These are phyloP conservation scores for Neostethus bicornis DNA, from an alignment of 2,797 vertebrate species.

Conservation along the genomic window DNA sequence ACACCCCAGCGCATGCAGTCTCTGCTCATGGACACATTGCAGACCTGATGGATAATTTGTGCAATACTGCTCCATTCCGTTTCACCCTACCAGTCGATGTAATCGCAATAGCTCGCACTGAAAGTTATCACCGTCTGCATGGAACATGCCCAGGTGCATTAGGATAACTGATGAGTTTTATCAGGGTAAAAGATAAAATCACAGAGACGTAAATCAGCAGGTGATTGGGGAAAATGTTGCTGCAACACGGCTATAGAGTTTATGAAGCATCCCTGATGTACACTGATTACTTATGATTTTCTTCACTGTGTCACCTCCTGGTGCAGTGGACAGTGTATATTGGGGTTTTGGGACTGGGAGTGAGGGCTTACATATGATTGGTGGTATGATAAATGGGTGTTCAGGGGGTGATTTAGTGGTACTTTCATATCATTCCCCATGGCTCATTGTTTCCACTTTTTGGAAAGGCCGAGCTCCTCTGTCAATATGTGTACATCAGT, in stretches of 20 bases:
- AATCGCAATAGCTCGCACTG: constrained; percentile 32
- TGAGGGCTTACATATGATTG: constrained; percentile 50
- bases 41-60: constrained; percentile 59
- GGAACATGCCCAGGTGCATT: constrained; percentile 72
- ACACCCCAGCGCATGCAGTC: constrained; percentile 56
- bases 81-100: constrained; percentile 44
- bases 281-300: constrained; percentile 72
- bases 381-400: constrained; percentile 59
- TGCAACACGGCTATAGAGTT: constrained; percentile 59
- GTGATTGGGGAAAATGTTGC: constrained; percentile 67
- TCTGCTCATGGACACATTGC: constrained; percentile 35
- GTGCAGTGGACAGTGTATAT: constrained; percentile 39
- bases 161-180: constrained; percentile 75
- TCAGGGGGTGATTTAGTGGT: constrained; percentile 36
- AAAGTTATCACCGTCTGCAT: constrained; percentile 46
- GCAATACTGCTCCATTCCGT: constrained; percentile 46
- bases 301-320: constrained; percentile 60
- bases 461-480: constrained; percentile 7
- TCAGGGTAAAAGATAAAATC: constrained; percentile 70
- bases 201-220: constrained; percentile 66
- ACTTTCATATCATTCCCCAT: constrained; percentile 54
- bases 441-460: constrained; percentile 57
- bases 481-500: constrained; percentile 9
- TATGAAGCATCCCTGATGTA: constrained; percentile 71
- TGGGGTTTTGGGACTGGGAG: constrained; percentile 18